phyloP scores from a whole-genome alignment of 2,888 invertebrate genomes.

The Rosalia funebris region DNA sequence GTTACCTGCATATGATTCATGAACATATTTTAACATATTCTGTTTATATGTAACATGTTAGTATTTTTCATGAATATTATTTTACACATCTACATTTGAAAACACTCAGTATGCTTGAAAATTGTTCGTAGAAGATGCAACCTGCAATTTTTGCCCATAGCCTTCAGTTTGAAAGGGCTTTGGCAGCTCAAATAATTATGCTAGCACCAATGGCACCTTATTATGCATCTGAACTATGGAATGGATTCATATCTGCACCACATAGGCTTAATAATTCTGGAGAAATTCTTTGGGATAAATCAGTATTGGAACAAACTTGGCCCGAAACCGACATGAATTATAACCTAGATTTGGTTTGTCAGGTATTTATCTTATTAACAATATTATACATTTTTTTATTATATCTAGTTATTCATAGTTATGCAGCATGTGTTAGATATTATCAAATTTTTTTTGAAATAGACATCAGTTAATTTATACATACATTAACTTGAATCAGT shows the following conservation, averaged over 20 bases:
- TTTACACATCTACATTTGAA: no score
- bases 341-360: slow-evolving; percentile 72
- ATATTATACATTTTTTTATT: no score
- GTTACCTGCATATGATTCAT: no score
- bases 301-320: slow-evolving; percentile 82
- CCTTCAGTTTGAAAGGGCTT: slow-evolving; percentile 79
- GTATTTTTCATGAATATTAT: no score
- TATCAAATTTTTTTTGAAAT: no score
- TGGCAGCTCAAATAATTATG: slow-evolving; percentile 85
- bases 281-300: slow-evolving; percentile 74
- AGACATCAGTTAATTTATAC: no score
- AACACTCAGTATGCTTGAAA: background rate
- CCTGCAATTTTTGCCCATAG: slow-evolving; percentile 72
- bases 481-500: no score
- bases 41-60: no score
- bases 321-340: slow-evolving; percentile 78
- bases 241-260: slow-evolving; percentile 75
- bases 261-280: slow-evolving; percentile 66
- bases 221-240: slow-evolving; percentile 92
- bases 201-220: slow-evolving; percentile 90
- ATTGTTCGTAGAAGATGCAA: slow-evolving; percentile 67
- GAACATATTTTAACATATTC: no score
- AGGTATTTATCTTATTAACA: no score
- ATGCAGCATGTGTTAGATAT: no score
- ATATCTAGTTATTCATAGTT: no score